Evolutionary conservation across 2,888 invertebrate genomes (phyloP).

Genomic region (Folsomia manolachei): DNA sequence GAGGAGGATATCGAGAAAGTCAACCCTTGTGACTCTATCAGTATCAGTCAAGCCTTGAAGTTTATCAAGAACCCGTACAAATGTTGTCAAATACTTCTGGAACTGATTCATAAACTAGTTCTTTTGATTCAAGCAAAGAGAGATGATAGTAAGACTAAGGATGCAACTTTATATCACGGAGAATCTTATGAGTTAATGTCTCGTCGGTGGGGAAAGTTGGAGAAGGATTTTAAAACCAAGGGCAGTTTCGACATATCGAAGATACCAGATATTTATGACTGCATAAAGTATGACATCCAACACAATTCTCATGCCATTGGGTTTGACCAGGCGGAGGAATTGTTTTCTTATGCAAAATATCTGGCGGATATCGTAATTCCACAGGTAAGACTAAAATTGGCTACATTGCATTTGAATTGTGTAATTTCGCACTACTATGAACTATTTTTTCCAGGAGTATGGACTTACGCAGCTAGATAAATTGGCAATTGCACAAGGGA

Average conservation of each 20-base stretch:
- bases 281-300: slow-evolving; percentile 97
- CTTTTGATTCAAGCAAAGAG: slow-evolving; percentile 79
- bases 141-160: slow-evolving; percentile 86
- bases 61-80: slow-evolving; percentile 93
- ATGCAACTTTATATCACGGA: slow-evolving; percentile 83
- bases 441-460: slow-evolving; percentile 69
- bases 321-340: slow-evolving; percentile 85
- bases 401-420: neutral
- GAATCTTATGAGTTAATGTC: slow-evolving; percentile 99
- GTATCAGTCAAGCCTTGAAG: slow-evolving; percentile 85
- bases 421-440: neutral
- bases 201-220: slow-evolving; percentile 94
- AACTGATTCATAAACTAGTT: slow-evolving; percentile 80
- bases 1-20: slow-evolving; percentile 79
- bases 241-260: slow-evolving; percentile 95
- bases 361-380: slow-evolving; percentile 98
- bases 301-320: slow-evolving; percentile 95
- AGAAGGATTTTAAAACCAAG: slow-evolving; percentile 95
- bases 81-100: slow-evolving; percentile 87
- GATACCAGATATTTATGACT: slow-evolving; percentile 98
- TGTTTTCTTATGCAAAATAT: slow-evolving; percentile 93
- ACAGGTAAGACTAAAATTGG: slow-evolving; percentile 62
- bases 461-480: slow-evolving; percentile 94
- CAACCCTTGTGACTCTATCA: slow-evolving; percentile 88
- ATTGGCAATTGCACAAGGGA: slow-evolving; percentile 92